A percentile compares a stretch with the other conserved stretches of the same genome.
Evolutionary conservation across 2,797 vertebrate genomes (phyloP).

Genomic region (Periophthalmus magnuspinnatus): DNA sequence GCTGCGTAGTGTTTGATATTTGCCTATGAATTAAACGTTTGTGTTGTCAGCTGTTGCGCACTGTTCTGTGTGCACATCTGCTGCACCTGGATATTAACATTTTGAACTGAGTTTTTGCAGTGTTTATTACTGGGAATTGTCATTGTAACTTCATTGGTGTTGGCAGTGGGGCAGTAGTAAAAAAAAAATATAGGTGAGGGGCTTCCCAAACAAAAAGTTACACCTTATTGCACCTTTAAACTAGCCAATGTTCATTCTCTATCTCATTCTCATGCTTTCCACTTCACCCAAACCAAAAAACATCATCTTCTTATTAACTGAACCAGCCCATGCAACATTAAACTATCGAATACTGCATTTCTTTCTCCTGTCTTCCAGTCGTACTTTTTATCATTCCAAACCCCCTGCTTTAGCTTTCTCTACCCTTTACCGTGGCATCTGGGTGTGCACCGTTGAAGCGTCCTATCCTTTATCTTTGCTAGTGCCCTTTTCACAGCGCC

Average conservation of each 20-base stretch:
- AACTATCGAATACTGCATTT: too few species aligned
- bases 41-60: too few species aligned
- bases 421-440: constrained; percentile 26
- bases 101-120: not conserved
- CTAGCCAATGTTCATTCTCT: too few species aligned
- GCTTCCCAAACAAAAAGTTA: too few species aligned
- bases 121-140: not conserved
- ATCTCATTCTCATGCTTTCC: too few species aligned
- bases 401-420: not conserved
- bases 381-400: constrained; percentile 36
- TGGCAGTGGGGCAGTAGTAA: not conserved
- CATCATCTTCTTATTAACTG: too few species aligned
- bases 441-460: constrained; percentile 39
- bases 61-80: not conserved
- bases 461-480: constrained; percentile 63
- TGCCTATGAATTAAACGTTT: not conserved
- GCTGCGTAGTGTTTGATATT: not conserved
- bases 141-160: not conserved
- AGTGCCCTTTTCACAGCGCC: constrained; percentile 39
- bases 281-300: too few species aligned
- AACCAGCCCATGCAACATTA: too few species aligned
- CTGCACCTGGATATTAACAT: too few species aligned
- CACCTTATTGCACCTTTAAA: too few species aligned
- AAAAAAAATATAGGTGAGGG: too few species aligned
- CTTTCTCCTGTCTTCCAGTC: constrained; percentile 26